Percentiles rank a stretch among this genome's conserved stretches.
Conservation (phyloP, 1,140 invertebrate species). For the Drosophila sp. region DNA sequence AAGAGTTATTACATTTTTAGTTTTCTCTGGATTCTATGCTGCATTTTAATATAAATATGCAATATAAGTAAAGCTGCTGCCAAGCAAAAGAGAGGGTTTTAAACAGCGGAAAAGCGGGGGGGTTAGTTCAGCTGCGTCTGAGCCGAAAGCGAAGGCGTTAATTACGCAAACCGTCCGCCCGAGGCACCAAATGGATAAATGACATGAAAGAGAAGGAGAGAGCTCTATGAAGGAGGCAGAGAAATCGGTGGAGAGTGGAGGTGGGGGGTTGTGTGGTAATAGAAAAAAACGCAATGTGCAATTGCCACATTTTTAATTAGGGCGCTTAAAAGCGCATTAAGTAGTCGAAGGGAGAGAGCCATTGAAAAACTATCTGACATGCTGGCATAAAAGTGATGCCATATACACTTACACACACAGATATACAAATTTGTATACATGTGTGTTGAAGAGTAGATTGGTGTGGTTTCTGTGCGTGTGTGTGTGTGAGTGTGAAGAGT, state of each 20-base stretch:
- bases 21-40: constrained; percentile 50
- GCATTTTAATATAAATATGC: constrained; percentile 83
- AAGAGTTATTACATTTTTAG: constrained; percentile 82
- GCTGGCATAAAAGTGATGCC: background rate
- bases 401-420: background rate
- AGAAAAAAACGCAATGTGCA: constrained; percentile 51
- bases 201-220: constrained; percentile 32
- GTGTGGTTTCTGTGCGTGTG: constrained; percentile 1
- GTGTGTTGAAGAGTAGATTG: constrained; percentile 2
- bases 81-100: constrained; percentile 37
- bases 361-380: constrained; percentile 21
- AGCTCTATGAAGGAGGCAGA: background rate
- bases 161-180: constrained; percentile 50
- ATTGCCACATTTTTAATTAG: constrained; percentile 82
- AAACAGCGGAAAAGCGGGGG: background rate
- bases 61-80: constrained; percentile 65
- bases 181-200: constrained; percentile 54
- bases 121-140: constrained; percentile 22
- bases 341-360: constrained; percentile 45
- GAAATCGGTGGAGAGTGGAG: background rate
- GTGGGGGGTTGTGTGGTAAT: background rate
- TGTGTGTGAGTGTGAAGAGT: constrained; percentile 8
- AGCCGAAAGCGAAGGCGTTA: constrained; percentile 77
- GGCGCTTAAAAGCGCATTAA: constrained; percentile 80
- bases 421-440: background rate